Evolutionary conservation across 1,140 invertebrate genomes (phyloP).

Genomic region (Drosophila asahinai): DNA sequence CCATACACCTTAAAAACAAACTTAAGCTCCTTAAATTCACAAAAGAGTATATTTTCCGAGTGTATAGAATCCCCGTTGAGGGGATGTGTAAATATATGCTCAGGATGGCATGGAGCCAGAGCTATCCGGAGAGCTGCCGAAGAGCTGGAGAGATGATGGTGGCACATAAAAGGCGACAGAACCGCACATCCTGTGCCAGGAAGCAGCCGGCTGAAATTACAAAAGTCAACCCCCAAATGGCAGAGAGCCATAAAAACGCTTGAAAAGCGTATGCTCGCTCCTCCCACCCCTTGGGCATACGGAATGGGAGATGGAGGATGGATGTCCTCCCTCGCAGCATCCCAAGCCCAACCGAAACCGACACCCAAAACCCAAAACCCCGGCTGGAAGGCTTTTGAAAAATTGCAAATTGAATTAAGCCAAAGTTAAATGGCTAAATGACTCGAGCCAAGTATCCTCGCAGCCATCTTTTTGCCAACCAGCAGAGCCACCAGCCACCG

Average conservation of each 20-base stretch:
- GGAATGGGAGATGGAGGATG: slow-evolving; percentile 28
- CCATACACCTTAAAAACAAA: too few species aligned
- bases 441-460: slow-evolving; percentile 71
- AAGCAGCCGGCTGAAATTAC: slow-evolving; percentile 80
- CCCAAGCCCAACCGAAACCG: slow-evolving; percentile 23
- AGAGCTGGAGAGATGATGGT: slow-evolving; percentile 7
- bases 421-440: slow-evolving; percentile 85
- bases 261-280: slow-evolving; percentile 73
- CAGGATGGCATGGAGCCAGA: slow-evolving; percentile 19
- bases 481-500: slow-evolving; percentile 28
- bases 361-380: slow-evolving; percentile 37
- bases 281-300: neutral
- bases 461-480: slow-evolving; percentile 39
- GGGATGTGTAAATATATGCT: slow-evolving; percentile 67
- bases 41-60: neutral
- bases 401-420: slow-evolving; percentile 85
- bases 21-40: neutral
- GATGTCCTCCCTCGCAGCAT: slow-evolving; percentile 41
- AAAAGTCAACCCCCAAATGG: slow-evolving; percentile 79
- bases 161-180: slow-evolving; percentile 78
- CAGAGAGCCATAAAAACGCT: slow-evolving; percentile 72
- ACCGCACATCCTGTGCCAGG: slow-evolving; percentile 80
- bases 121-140: neutral
- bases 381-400: slow-evolving; percentile 75
- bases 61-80: slow-evolving; percentile 3